Conservation (phyloP, 2,797 vertebrate genomes). For the Silurus lanzhouensis region DNA sequence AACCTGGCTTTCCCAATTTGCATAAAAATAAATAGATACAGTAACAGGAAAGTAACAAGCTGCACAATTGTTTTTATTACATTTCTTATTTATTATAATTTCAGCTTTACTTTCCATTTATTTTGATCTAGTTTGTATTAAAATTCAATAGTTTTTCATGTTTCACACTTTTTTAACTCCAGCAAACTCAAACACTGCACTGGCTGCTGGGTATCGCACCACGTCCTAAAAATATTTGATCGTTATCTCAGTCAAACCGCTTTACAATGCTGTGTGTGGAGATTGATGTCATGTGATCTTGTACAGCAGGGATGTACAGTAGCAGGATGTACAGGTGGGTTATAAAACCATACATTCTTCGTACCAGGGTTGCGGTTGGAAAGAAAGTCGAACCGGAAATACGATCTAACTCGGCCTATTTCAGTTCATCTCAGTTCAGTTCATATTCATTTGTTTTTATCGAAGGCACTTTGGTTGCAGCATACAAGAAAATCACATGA, state of each 20-base stretch:
- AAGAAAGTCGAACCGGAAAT: too few relatives aligned
- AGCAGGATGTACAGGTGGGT: neutral
- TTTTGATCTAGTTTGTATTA: too few relatives aligned
- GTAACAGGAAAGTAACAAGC: neutral
- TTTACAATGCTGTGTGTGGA: neutral
- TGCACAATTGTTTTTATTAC: neutral
- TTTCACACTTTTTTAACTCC: neutral
- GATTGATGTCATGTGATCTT: neutral
- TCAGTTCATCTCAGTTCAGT: too few relatives aligned
- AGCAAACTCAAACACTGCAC: neutral
- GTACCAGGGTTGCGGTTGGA: neutral
- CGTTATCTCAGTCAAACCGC: neutral
- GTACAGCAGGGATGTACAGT: neutral
- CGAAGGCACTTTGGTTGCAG: too few relatives aligned
- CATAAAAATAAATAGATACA: neutral
- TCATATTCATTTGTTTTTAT: too few relatives aligned
- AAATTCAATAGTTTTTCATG: too few relatives aligned
- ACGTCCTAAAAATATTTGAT: neutral
- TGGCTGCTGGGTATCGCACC: neutral
- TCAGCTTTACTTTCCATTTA: neutral
- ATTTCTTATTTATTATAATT: neutral
- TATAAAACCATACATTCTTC: neutral
- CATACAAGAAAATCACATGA: too few relatives aligned
- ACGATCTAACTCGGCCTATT: too few relatives aligned
- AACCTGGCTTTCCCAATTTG: too few relatives aligned